phyloP scores from a whole-genome alignment of 2,113 vertebrate species.

The Onychorhynchus coronatus region DNA sequence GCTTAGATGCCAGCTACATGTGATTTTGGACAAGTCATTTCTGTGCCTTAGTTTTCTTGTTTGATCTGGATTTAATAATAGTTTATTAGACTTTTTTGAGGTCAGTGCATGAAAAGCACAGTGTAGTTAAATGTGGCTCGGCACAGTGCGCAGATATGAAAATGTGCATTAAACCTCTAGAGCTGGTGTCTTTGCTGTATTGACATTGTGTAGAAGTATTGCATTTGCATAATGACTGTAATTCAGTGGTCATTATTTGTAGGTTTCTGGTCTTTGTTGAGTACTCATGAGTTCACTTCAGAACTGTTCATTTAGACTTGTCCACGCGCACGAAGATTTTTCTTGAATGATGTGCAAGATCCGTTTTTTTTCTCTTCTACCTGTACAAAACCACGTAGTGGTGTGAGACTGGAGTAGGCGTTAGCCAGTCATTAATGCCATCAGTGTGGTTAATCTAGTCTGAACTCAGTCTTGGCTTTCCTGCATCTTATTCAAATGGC shows the following conservation, averaged over 20 bases:
- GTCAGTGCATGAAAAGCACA: neutral
- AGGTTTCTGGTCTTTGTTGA: neutral
- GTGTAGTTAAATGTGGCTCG: neutral
- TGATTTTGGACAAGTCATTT: neutral
- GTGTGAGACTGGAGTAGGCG: neutral
- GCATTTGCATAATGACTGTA: neutral
- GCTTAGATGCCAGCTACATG: neutral
- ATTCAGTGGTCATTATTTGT: neutral
- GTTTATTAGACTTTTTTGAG: neutral
- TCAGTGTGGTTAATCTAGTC: neutral
- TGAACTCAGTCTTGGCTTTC: neutral
- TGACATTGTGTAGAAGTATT: neutral
- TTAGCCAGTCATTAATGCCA: neutral
- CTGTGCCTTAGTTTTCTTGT: neutral
- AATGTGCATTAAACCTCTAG: neutral
- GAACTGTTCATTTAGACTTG: neutral
- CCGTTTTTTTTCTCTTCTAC: rapidly evolving
- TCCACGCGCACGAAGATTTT: neutral
- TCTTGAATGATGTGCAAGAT: neutral
- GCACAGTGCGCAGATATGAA: rapidly evolving
- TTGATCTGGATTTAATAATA: neutral
- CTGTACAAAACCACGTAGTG: neutral
- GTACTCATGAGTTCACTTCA: neutral
- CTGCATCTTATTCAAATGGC: neutral
- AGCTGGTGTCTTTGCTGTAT: neutral